phyloP scores from a whole-genome alignment of 2,113 vertebrate species.

The Ageneiosus marmoratus region DNA sequence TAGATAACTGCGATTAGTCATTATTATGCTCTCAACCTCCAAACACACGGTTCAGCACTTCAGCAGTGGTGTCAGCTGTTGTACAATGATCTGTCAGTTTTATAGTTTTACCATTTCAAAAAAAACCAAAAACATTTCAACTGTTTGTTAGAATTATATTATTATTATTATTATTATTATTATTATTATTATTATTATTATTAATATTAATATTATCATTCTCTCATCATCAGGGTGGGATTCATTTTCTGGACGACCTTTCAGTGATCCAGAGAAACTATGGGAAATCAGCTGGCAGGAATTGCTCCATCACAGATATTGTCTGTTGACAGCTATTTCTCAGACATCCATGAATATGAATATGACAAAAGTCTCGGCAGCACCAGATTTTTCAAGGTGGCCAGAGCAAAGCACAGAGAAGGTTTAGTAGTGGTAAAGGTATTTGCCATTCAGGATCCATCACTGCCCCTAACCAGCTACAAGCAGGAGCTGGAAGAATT shows the following conservation, averaged over 20 bases:
- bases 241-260: neutral
- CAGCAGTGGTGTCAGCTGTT: neutral
- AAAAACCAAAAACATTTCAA: neutral
- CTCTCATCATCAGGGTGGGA: neutral
- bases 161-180: too few relatives aligned
- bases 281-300: slow-evolving; percentile 97
- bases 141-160: neutral
- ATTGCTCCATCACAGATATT: slow-evolving; percentile 98
- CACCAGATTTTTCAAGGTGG: slow-evolving; percentile 97
- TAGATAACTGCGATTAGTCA: neutral
- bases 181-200: too few relatives aligned
- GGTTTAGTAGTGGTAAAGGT: slow-evolving; percentile 96
- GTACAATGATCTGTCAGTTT: neutral
- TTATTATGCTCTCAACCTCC: neutral
- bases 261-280: slow-evolving; percentile 50
- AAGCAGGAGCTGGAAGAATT: slow-evolving; percentile 96
- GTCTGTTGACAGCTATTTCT: slow-evolving; percentile 98
- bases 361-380: slow-evolving; percentile 96
- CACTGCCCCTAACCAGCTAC: slow-evolving; percentile 90
- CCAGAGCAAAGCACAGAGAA: slow-evolving; percentile 91
- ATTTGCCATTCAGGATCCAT: slow-evolving; percentile 97
- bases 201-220: too few relatives aligned
- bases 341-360: slow-evolving; percentile 94
- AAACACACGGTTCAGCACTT: neutral
- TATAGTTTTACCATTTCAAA: neutral